Evolutionary conservation across 92 coral and sea anemone genomes (phyloP).

Genomic region (Umimayanthus kanabou): DNA sequence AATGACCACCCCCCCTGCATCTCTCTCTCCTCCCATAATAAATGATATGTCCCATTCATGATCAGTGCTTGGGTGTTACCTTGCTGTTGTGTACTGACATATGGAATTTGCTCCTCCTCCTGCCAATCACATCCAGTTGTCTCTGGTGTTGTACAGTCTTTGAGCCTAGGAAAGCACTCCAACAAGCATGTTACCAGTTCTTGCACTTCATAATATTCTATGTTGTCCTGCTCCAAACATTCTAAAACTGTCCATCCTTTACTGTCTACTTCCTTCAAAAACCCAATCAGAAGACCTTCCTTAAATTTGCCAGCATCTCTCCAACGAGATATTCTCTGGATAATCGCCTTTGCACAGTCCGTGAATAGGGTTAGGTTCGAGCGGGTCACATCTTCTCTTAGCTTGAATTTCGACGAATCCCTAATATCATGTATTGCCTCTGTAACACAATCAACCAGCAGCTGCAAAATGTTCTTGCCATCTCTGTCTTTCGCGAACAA

Average conservation of each 20-base stretch:
- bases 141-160: neutral
- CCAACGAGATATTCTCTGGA: neutral
- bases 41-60: neutral
- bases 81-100: neutral
- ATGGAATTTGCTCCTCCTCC: neutral
- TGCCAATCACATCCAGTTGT: neutral
- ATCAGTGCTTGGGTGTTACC: neutral
- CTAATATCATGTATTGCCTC: neutral
- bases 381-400: neutral
- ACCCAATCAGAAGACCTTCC: neutral
- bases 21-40: no score
- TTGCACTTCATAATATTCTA: neutral
- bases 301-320: neutral
- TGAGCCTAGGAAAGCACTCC: neutral
- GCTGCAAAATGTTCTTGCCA: conserved; percentile 14
- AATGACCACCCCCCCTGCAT: no score
- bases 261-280: conserved; percentile 5
- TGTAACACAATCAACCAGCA: neutral
- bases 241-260: neutral
- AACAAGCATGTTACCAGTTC: neutral
- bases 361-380: neutral
- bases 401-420: neutral
- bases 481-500: conserved; percentile 11
- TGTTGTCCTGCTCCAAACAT: neutral
- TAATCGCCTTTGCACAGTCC: neutral